Evolutionary conservation across 2,888 invertebrate species (phyloP).

Genomic region (Drosophila paranaensis): DNA sequence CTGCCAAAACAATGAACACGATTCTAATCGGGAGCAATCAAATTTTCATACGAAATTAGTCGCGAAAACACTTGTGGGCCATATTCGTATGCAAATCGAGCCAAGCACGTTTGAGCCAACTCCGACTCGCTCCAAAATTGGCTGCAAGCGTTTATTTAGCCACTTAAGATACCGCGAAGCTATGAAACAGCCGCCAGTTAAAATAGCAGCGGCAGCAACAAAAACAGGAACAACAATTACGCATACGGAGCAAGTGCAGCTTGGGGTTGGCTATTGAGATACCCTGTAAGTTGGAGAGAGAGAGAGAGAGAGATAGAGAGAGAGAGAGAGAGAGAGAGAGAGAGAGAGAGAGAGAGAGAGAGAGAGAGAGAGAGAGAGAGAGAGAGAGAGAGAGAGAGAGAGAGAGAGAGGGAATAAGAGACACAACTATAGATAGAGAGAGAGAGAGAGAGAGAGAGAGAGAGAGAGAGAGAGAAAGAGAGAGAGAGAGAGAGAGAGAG

Average conservation of each 20-base stretch:
- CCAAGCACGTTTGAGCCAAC: slow-evolving; percentile 23
- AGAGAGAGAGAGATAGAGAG: background rate
- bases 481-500: too few relatives aligned
- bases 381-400: too few relatives aligned
- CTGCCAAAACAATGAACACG: slow-evolving; percentile 72
- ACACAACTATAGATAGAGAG: too few relatives aligned
- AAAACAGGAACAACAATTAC: slow-evolving; percentile 22
- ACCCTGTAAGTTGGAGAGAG: slow-evolving; percentile 8
- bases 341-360: too few relatives aligned
- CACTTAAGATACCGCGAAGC: slow-evolving; percentile 61
- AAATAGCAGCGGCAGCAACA: slow-evolving; percentile 15
- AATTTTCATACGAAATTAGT: slow-evolving; percentile 79
- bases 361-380: too few relatives aligned
- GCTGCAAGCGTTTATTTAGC: slow-evolving; percentile 64
- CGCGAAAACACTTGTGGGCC: slow-evolving; percentile 73
- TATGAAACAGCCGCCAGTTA: slow-evolving; percentile 31
- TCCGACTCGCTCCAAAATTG: slow-evolving; percentile 55
- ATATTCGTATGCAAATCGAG: slow-evolving; percentile 74
- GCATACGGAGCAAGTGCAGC: background rate
- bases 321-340: background rate
- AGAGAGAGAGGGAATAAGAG: too few relatives aligned
- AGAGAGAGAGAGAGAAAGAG: too few relatives aligned
- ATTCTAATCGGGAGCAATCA: slow-evolving; percentile 78
- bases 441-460: too few relatives aligned
- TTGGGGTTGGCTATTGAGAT: background rate